Evolutionary conservation across 2,113 vertebrate genomes (phyloP), one percentile per base, ranked within the genome.

Genomic region (Planiliza haematocheilus): DNA sequence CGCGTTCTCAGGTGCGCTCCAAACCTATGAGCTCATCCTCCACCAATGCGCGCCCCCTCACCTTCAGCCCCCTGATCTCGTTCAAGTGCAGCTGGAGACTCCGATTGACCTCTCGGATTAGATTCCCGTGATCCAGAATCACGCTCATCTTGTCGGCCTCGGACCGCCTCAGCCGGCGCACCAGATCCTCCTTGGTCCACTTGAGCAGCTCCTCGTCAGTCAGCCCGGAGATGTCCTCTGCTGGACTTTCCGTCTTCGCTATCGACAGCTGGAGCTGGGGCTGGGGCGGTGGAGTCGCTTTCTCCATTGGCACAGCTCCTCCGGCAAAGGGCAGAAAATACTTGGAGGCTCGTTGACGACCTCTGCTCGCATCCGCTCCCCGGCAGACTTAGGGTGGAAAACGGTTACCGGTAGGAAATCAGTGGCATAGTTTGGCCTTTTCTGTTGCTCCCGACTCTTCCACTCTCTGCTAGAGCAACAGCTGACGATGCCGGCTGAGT

Each of bases 81-180:
- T 96, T 97, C 50, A 99, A 93, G 92, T 99, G 97, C 59, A 97
- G 94, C 94, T 99, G 97, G 52, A 99, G 95, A 70, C 97, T 96
- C 67, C 97, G 97, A 89, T 99, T 99, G 90, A 99, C 97, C 93
- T 99, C 97, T 5, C 97, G 96, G 92, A 99, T 99, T 81, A 99
- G 95, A 91, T 98, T 98, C 88, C 97, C 96, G 90, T 99, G 97
- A 91, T 99, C 97, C 91, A 99, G 91, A 90, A 99, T 99, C 85
- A 97, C 96, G 93, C 96, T 98, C 96, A 99, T 97, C 93, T 99
- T 99, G 84, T 99, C 97, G 57, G 97, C 96, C 93, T 99, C 97
- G 2, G 97, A 96, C 18, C 95, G 94, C 80, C 97, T 91, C 71
- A 99, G 93, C 88, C 97, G 94, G 86, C 95, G 95, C 86, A 98